Evolutionary conservation across 2,113 vertebrate genomes (phyloP), one percentile per base, ranked within the genome.

Genomic region (Psophia crepitans): DNA sequence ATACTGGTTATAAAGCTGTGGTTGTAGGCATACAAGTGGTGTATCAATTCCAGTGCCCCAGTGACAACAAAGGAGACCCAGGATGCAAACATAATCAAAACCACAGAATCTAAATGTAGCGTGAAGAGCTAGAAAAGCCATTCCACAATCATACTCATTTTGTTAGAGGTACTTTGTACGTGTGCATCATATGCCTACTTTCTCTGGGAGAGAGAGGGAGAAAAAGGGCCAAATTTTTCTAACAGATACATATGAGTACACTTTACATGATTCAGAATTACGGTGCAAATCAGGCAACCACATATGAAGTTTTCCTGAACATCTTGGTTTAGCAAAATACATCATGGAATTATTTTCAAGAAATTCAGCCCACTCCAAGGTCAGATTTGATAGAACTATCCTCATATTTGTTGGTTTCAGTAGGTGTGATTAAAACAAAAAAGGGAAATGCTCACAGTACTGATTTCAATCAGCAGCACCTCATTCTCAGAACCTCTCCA

Each of bases 1-100:
- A 95, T 79, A 93, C 27, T 82, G 53, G 30, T 82, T 84, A 76
- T 94, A 96, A 93, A 96, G 77, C 81, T 82, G 74, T 56, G 65
- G 30, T 58, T 71, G 16, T 73, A 91, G 48, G 16, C 39, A 60
- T 82, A 73, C 21, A 57, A 91, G 39, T 79, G 87, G 73, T 91
- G 60, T 44, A 93, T 91, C 77, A 89, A 56, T 82, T 91, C 84
- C 77, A 87, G 60, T 81, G 56, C 43, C 46, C 20, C 21, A 48
- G 57, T 65, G 87, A 71, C 65, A 96, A 95, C 43, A 91, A 87
- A 96, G 64, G 65, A 87, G 51, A 89, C 49, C 53, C 51, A 87
- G 56, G 74, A 89, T 60, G n/a, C 68, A 91, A 91, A 57, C 17
- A 57, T 61, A 89, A 87, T 80, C 64, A 89, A 94, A 96, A 51